Evolutionary conservation across 2,113 vertebrate species (phyloP).

Genomic region (Acanthochromis polyacanthus): DNA sequence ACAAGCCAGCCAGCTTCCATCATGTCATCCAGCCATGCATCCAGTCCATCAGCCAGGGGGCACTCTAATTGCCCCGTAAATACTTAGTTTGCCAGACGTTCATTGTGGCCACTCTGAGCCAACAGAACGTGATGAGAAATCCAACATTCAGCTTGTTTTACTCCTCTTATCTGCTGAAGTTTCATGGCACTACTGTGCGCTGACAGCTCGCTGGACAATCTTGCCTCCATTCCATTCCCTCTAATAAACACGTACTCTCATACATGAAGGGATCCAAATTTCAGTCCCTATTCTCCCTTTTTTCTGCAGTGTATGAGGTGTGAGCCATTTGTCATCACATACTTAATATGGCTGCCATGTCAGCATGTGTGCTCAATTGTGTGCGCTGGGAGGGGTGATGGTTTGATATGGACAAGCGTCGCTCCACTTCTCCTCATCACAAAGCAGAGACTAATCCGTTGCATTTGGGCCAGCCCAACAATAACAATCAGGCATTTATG

Average conservation of each 20-base stretch:
- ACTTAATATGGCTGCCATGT: slow-evolving; percentile 62
- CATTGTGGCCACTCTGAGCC: slow-evolving; percentile 25
- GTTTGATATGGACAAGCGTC: slow-evolving; percentile 58
- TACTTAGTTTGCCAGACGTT: slow-evolving; percentile 37
- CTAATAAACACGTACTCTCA: slow-evolving; percentile 53
- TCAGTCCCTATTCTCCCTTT: slow-evolving; percentile 31
- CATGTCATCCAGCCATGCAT: slow-evolving; percentile 59
- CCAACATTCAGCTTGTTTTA: slow-evolving; percentile 51
- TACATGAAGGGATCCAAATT: slow-evolving; percentile 42
- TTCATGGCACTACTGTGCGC: slow-evolving; percentile 55
- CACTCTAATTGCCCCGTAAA: slow-evolving; percentile 53
- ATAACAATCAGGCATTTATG: slow-evolving; percentile 82
- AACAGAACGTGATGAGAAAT: slow-evolving; percentile 39
- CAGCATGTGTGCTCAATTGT: slow-evolving; percentile 40
- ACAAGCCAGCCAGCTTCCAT: slow-evolving; percentile 59
- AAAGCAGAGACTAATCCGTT: slow-evolving; percentile 58
- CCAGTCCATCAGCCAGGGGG: slow-evolving; percentile 62
- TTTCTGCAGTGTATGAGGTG: slow-evolving; percentile 59
- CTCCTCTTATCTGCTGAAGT: slow-evolving; percentile 65
- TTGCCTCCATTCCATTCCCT: slow-evolving; percentile 47
- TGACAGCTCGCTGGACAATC: slow-evolving; percentile 68
- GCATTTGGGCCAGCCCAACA: slow-evolving; percentile 72
- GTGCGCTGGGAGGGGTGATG: slow-evolving; percentile 16
- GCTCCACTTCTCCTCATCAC: slow-evolving; percentile 64
- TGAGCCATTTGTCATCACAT: slow-evolving; percentile 78